Percentiles rank a stretch among this genome's conserved stretches.
These are phyloP conservation scores for Pachliopta kotzebuea DNA, from an alignment of 2,888 invertebrate species.

Conservation along the genomic window DNA sequence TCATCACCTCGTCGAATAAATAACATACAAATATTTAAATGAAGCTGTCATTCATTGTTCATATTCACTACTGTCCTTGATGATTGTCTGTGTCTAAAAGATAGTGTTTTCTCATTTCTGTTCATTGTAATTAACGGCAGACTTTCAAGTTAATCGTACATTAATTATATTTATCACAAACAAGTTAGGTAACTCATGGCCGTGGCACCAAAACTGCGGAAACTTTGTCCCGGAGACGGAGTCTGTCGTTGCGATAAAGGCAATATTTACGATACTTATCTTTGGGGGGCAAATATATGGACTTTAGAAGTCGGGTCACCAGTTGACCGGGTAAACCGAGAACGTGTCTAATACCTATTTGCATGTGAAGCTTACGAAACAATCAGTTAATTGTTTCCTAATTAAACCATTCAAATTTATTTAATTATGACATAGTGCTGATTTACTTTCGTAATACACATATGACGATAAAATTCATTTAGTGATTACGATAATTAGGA, in stretches of 20 bases:
- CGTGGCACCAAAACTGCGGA: conserved; percentile 4
- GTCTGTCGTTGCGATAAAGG: conserved; percentile 16
- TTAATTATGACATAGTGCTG: not conserved
- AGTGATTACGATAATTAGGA: too few species aligned
- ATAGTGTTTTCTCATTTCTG: not conserved
- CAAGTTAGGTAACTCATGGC: conserved; percentile 11
- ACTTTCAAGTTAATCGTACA: not conserved
- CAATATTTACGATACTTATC: conserved; percentile 6
- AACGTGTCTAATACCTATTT: conserved; percentile 1
- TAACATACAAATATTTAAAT: too few species aligned
- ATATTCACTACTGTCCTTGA: not conserved
- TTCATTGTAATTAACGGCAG: not conserved
- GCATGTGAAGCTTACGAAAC: not conserved
- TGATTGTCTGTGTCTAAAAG: not conserved
- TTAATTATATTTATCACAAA: not conserved
- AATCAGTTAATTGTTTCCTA: not conserved
- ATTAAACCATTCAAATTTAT: not conserved
- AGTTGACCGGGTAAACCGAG: conserved; percentile 12
- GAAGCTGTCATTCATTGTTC: too few species aligned
- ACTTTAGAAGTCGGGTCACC: conserved; percentile 14
- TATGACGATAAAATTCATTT: too few species aligned
- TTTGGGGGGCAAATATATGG: conserved; percentile 8
- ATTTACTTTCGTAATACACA: too few species aligned
- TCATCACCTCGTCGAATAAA: too few species aligned
- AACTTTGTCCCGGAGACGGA: conserved; percentile 9